These are phyloP conservation scores for Podarcis siculus DNA, from an alignment of 2,797 vertebrate genomes.

Conservation along the genomic window DNA sequence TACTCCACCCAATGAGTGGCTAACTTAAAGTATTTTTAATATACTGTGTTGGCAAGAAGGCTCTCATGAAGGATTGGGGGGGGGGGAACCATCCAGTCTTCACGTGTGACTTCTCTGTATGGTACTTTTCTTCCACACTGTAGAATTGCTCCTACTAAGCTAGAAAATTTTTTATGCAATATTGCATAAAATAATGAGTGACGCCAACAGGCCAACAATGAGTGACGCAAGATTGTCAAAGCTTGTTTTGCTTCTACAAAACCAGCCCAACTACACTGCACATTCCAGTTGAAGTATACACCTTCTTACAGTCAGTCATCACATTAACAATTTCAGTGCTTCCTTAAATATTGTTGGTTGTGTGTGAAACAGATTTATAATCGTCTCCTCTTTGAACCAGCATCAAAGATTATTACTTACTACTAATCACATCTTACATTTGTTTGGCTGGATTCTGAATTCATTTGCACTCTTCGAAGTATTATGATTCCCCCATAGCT, in stretches of 20 bases:
- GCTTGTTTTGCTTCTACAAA: neutral
- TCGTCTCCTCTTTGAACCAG: neutral
- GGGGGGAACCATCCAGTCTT: neutral
- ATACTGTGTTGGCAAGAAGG: neutral
- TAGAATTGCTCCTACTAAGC: neutral
- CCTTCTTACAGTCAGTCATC: neutral
- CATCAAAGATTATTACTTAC: neutral
- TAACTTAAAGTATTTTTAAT: neutral
- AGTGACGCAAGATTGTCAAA: neutral
- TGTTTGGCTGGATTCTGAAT: neutral
- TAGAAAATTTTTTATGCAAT: neutral
- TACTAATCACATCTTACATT: neutral
- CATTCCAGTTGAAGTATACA: neutral
- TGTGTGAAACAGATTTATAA: neutral
- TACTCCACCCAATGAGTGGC: neutral
- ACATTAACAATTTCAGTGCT: neutral
- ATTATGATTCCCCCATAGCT: neutral
- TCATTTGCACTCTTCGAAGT: neutral
- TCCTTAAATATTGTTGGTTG: neutral
- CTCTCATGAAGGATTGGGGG: neutral
- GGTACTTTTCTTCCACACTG: neutral
- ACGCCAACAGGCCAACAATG: neutral
- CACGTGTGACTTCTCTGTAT: neutral
- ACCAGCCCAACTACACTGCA: neutral
- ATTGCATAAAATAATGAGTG: neutral